Evolutionary conservation across 2,888 invertebrate species (phyloP).

Genomic region (Atethmia centrago): DNA sequence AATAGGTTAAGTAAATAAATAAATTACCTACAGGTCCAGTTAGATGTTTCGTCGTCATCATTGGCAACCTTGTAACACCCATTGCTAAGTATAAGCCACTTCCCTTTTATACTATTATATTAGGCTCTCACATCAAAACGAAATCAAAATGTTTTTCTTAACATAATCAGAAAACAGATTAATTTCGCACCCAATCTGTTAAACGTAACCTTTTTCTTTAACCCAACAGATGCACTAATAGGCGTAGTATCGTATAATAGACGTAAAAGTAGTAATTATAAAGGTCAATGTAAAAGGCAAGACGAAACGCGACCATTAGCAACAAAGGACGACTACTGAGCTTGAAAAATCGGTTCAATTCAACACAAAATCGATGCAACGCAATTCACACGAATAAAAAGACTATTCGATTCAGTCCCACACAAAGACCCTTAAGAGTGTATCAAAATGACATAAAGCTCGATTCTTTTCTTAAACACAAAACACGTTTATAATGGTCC

Average conservation of each 20-base stretch:
- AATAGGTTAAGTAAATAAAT: no score
- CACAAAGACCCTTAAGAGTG: constrained; percentile 87
- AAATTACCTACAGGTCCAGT: background rate
- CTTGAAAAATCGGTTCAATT: constrained; percentile 90
- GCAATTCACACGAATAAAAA: constrained; percentile 85
- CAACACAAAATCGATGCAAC: constrained; percentile 82
- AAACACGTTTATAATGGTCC: constrained; percentile 86
- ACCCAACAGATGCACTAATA: constrained; percentile 64
- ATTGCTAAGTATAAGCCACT: background rate
- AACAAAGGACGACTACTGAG: constrained; percentile 88
- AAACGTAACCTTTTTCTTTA: constrained; percentile 50
- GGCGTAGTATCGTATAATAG: constrained; percentile 68
- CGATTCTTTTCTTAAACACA: constrained; percentile 80
- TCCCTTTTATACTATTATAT: background rate
- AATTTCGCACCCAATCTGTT: constrained; percentile 37
- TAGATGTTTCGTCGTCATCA: background rate
- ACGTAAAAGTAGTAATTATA: constrained; percentile 80
- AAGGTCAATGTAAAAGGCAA: constrained; percentile 76
- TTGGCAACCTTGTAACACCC: background rate
- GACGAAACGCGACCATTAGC: constrained; percentile 80
- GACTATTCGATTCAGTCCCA: constrained; percentile 78
- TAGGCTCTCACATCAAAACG: background rate
- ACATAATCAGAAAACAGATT: constrained; percentile 9
- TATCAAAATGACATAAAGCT: constrained; percentile 90
- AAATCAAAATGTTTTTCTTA: background rate